Base-by-base conservation (phyloP, 37 sponge, comb jelly and placozoan genomes). In the Haliclona indistincta region DNA sequence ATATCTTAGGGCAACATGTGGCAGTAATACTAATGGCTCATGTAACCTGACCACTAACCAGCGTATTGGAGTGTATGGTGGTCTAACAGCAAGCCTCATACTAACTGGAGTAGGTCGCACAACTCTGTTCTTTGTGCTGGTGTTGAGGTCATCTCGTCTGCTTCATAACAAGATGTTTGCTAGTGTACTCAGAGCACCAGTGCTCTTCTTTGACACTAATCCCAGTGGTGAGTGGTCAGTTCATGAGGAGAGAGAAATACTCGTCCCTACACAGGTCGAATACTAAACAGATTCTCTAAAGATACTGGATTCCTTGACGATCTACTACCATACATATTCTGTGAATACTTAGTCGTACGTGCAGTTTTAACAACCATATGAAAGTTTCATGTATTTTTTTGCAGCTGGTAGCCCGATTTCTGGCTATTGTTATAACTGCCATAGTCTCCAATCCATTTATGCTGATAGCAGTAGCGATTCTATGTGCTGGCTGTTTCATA, bases 281-380 rank as follows among this genome's bases (percentile, higher is more conserved):
- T 91, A 6, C 64, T 85, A 55, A 91, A 91, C 63, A 51, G 88
- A 2, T 91, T 91, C 49, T 86, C 92, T 3, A 91, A 91, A 56
- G 92, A 91, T 36, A 35, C 82, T 56, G 75, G 80, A 0, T 75
- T 86, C 38, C 58, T 91, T 30, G 92, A 91, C 32, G 84, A 83
- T 37, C 41, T 81, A 8, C 65, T 91, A 17, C 92, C 92, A 15
- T 86, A 41, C 51, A 41, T 47, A 42, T 83, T 83, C 43, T 78
- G 44, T 63, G 80, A 91, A 26, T 74, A 49, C 35, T 20, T 86
- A 17, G 26, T 67, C 38, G 91, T 90, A 28, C 77, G 77, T 63
- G n/a, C n/a, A n/a, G n/a, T n/a, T n/a, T n/a, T n/a, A n/a, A n/a
- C n/a, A n/a, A n/a, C n/a, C n/a, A n/a, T n/a, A n/a, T n/a, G n/a